phyloP scores from a whole-genome alignment of 2,113 vertebrate species.

The Solea solea region DNA sequence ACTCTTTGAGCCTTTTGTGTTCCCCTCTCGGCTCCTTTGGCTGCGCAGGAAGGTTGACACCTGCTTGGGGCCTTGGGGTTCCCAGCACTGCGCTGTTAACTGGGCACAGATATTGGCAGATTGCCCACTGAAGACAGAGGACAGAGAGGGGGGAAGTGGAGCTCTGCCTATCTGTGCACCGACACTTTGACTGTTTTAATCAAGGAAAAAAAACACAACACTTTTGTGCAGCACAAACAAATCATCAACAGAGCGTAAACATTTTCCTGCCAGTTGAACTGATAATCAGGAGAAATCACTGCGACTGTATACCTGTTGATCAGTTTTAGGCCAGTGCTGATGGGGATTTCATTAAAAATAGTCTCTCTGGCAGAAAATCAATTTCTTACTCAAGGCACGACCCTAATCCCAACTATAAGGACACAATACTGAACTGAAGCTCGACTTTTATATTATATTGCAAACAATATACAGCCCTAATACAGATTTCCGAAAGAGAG shows the following conservation, averaged over 20 bases:
- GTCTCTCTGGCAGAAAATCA: no score
- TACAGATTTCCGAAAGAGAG: constrained; percentile 23
- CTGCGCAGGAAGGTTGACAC: constrained; percentile 74
- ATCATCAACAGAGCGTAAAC: background rate
- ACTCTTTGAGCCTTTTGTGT: constrained; percentile 78
- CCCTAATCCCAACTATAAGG: no score
- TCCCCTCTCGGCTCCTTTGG: constrained; percentile 65
- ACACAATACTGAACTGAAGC: no score
- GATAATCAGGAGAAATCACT: constrained; percentile 5
- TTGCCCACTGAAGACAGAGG: constrained; percentile 56
- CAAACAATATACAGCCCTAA: background rate
- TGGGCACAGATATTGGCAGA: constrained; percentile 63
- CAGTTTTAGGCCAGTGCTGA: no score
- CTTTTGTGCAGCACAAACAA: background rate
- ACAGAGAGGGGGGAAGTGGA: constrained; percentile 23
- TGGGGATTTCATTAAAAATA: no score
- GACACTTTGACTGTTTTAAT: constrained; percentile 4
- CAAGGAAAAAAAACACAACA: background rate
- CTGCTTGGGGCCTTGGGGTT: constrained; percentile 76
- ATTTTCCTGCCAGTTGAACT: background rate
- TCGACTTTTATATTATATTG: no score
- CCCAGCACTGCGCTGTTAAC: constrained; percentile 62
- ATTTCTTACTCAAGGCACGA: no score
- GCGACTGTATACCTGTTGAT: background rate
- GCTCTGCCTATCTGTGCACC: constrained; percentile 30